Conservation (phyloP, 1,140 invertebrate genomes). For the Planococcus citri region DNA sequence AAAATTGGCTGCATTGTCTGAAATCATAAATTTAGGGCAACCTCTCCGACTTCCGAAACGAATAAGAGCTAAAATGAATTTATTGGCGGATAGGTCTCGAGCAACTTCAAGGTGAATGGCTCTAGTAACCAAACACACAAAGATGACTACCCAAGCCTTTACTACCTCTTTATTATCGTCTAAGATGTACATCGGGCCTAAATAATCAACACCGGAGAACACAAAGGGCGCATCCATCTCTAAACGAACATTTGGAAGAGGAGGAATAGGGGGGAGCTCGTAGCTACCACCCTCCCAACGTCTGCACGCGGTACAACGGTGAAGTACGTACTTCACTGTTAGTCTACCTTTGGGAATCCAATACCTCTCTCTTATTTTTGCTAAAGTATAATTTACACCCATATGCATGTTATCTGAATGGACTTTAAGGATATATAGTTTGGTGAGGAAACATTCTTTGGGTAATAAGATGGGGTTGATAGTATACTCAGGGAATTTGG, state of each 20-base stretch:
- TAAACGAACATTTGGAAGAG: not conserved
- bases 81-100: not conserved
- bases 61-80: not conserved
- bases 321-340: slow-evolving; percentile 13
- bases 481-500: not conserved
- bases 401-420: not conserved
- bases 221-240: not conserved
- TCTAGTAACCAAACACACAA: slow-evolving; percentile 1
- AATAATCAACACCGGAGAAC: not conserved
- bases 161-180: not conserved
- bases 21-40: not conserved
- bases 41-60: not conserved
- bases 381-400: not conserved
- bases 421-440: not conserved
- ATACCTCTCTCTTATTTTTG: slow-evolving; percentile 16
- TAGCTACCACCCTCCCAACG: too few species aligned
- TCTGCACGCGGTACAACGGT: slow-evolving; percentile 21
- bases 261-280: too few species aligned
- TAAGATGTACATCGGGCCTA: not conserved
- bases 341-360: slow-evolving; percentile 23
- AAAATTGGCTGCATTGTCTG: slow-evolving; percentile 12
- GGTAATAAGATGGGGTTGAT: not conserved
- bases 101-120: not conserved
- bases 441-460: not conserved
- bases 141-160: not conserved